Conservation (phyloP, 1,140 invertebrate genomes). For the Mercenaria mercenaria region DNA sequence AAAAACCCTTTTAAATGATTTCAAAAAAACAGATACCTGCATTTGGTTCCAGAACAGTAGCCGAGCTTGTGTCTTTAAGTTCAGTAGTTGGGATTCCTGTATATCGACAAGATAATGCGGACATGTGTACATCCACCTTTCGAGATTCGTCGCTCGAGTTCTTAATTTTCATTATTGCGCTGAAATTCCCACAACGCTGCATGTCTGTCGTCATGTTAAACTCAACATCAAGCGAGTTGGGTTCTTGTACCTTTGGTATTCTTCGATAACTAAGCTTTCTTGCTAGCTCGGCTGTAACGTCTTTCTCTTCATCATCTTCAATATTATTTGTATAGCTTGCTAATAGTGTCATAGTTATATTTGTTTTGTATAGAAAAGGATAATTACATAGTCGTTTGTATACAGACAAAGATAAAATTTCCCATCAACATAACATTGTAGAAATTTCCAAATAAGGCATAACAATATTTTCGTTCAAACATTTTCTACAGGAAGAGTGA, state of each 20-base stretch:
- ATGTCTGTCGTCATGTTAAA: conserved; percentile 76
- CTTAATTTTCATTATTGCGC: conserved; percentile 70
- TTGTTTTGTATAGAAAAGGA: background rate
- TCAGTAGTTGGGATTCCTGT: conserved; percentile 79
- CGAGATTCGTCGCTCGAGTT: conserved; percentile 75
- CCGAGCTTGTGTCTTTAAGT: conserved; percentile 74
- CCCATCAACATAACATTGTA: too few relatives aligned
- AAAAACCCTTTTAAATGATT: too few relatives aligned
- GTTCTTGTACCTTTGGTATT: conserved; percentile 36
- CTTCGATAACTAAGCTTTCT: conserved; percentile 71
- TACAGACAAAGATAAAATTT: background rate
- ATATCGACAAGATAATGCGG: conserved; percentile 77
- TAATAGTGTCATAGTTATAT: background rate
- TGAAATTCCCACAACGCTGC: conserved; percentile 76
- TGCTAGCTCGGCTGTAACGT: conserved; percentile 69
- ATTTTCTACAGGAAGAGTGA: too few relatives aligned
- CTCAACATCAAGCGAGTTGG: conserved; percentile 71
- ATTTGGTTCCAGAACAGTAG: conserved; percentile 75
- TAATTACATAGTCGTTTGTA: background rate
- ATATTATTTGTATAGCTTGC: background rate
- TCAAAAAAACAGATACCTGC: conserved; percentile 76
- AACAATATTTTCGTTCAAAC: too few relatives aligned
- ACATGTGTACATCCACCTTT: conserved; percentile 76
- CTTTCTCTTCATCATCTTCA: conserved; percentile 74
- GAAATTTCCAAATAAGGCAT: too few relatives aligned